These are phyloP conservation scores for Entomobrya proxima DNA, from an alignment of 2,888 invertebrate genomes.

Conservation along the genomic window DNA sequence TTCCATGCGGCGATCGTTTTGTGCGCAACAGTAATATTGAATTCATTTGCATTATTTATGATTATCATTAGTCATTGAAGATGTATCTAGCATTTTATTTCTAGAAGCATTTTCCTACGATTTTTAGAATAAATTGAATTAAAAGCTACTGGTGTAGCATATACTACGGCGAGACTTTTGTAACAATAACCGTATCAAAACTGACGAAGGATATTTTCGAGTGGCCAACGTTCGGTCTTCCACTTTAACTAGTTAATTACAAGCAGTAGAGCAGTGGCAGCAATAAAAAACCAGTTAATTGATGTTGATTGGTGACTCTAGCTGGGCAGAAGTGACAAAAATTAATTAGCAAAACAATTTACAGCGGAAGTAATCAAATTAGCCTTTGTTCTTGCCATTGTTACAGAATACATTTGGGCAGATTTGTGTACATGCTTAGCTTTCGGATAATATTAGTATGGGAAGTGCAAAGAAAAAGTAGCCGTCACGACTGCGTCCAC, in stretches of 20 bases:
- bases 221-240: conserved; percentile 12
- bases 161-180: no score
- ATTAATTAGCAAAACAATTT: conserved; percentile 49
- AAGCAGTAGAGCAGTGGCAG: not conserved
- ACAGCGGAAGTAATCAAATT: conserved; percentile 56
- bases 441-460: not conserved
- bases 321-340: conserved; percentile 35
- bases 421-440: not conserved
- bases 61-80: not conserved
- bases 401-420: not conserved
- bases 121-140: not conserved
- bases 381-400: conserved; percentile 29
- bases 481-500: conserved; percentile 1
- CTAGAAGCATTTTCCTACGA: not conserved
- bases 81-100: not conserved
- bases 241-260: conserved; percentile 43
- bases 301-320: conserved; percentile 42
- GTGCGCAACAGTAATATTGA: not conserved
- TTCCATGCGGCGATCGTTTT: not conserved
- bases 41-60: conserved; percentile 27
- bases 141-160: no score
- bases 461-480: conserved; percentile 8
- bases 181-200: conserved; percentile 27
- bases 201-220: not conserved
- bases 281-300: conserved; percentile 36